Base-by-base conservation (phyloP, 1,140 invertebrate species). In the Drosophila elegans region DNA sequence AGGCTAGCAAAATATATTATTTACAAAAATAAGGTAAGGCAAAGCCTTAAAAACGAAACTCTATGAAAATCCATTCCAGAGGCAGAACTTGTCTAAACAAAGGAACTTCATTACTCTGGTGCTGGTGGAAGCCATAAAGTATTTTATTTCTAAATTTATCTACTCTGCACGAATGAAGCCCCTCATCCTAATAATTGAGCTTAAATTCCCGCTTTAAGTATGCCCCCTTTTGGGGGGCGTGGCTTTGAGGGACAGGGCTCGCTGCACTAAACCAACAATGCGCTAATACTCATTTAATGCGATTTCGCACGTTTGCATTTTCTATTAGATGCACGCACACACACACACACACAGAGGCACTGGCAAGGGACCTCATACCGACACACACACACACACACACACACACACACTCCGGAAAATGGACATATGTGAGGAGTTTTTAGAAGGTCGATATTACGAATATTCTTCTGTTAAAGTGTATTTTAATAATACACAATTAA, bases 231-330 rank as follows among this genome's bases (percentile, higher is more conserved):
- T 9, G 6, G 27, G n/a, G 27, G 11, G 16, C 4, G 10, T 32
- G 27, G 4, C 29, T 13, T 2, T 12, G 56, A 21, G 39, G 34
- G 32, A 32, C 27, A 49, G 55, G 39, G 51, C 42, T 42, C 39
- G 34, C 29, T 52, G 60, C 69, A 63, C 74, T 64, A 76, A 88
- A 79, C 72, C 78, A 86, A 86, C 83, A 88, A 79, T 75, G 80
- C 80, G 76, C 84, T 88, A 88, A 88, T 88, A 80, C 80, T 83
- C 80, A 88, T 89, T 88, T 88, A 88, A 88, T 88, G 83, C 84
- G 84, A 89, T 83, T 88, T 88, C 74, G 76, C 83, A 88, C 83
- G 83, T 88, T 84, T 88, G 80, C 80, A 83, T 89, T 83, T 83
- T 80, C 79, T 59, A 85, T 80, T 66, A 68, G 59, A 46, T 49